A percentile compares a stretch with the other conserved stretches of the same genome.
Conservation (phyloP, 2,113 vertebrate genomes). For the Rhea americana region DNA sequence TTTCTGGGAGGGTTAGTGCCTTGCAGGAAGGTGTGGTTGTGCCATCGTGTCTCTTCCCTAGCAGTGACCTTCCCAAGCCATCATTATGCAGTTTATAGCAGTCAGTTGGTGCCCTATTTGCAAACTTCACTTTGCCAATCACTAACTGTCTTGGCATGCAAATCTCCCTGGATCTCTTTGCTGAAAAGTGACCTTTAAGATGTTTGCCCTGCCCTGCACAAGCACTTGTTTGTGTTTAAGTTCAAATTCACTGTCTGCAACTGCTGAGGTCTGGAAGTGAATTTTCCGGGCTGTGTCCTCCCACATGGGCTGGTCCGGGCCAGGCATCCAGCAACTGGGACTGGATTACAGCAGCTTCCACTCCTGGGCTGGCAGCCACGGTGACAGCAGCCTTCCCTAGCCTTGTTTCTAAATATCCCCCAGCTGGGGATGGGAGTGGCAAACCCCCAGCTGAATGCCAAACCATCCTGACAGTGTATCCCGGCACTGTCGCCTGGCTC, state of each 20-base stretch:
- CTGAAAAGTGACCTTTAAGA: slow-evolving; percentile 62
- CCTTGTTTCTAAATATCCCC: not conserved
- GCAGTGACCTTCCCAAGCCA: not conserved
- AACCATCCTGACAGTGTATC: not conserved
- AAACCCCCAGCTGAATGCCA: not conserved
- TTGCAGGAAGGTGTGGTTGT: not conserved
- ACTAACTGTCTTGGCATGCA: not conserved
- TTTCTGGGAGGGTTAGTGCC: slow-evolving; percentile 18
- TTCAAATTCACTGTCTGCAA: not conserved
- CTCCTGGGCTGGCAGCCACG: not conserved
- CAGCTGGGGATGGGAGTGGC: not conserved
- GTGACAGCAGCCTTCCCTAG: not conserved
- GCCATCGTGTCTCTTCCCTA: not conserved
- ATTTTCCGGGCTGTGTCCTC: not conserved
- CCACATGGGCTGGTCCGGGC: not conserved
- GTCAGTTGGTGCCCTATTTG: not conserved
- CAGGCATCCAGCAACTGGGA: not conserved
- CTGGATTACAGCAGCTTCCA: not conserved
- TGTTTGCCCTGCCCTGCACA: fast-evolving
- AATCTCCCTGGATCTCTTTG: not conserved
- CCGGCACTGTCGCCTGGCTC: not conserved
- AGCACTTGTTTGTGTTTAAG: not conserved
- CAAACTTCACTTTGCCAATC: not conserved
- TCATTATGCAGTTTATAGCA: not conserved
- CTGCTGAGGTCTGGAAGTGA: not conserved